Evolutionary conservation across 2,797 vertebrate species (phyloP).

Genomic region (Eutrigla gurnardus): DNA sequence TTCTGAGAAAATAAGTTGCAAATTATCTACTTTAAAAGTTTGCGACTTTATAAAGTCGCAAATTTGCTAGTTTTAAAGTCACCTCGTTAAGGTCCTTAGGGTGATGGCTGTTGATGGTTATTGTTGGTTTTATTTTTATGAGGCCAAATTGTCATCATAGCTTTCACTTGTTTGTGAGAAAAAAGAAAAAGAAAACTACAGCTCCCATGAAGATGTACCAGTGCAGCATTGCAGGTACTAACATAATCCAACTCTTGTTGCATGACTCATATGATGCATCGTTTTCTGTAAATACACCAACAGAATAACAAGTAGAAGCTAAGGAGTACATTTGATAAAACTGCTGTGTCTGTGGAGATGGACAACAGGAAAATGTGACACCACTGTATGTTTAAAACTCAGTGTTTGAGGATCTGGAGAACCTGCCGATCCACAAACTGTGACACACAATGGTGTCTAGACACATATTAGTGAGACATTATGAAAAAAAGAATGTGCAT

Average conservation of each 20-base stretch:
- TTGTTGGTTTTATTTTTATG: too few relatives aligned
- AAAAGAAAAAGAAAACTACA: neutral
- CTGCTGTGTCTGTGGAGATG: neutral
- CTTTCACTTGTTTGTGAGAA: too few relatives aligned
- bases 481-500: neutral
- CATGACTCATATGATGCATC: neutral
- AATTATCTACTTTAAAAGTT: too few relatives aligned
- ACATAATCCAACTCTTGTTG: neutral
- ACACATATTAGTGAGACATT: neutral
- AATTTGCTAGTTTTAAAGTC: too few relatives aligned
- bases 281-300: neutral
- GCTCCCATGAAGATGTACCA: neutral
- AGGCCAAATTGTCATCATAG: too few relatives aligned
- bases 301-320: neutral
- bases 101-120: too few relatives aligned
- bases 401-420: neutral
- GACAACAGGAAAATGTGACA: neutral
- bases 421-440: neutral
- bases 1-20: too few relatives aligned
- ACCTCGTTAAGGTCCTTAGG: too few relatives aligned
- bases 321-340: neutral
- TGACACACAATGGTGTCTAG: too few relatives aligned
- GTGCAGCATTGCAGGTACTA: neutral
- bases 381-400: too few relatives aligned
- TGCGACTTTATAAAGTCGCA: too few relatives aligned